Conservation (phyloP, 2,888 invertebrate genomes). For the Baronia brevicornis region DNA sequence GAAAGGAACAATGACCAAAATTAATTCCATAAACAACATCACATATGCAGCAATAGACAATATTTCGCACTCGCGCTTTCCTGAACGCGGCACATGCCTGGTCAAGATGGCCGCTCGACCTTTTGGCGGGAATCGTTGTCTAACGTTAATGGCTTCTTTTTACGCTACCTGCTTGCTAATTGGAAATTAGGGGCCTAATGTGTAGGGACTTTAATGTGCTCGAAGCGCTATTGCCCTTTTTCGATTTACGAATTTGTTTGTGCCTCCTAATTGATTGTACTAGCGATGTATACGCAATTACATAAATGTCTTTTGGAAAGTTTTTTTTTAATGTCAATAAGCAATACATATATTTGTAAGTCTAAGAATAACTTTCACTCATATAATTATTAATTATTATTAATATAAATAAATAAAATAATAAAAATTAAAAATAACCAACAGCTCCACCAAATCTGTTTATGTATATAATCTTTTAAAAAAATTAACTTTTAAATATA, state of each 20-base stretch:
- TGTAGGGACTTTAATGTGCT: constrained; percentile 60
- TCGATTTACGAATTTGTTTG: constrained; percentile 57
- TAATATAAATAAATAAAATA: too few relatives aligned
- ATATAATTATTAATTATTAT: too few relatives aligned
- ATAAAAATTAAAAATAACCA: too few relatives aligned
- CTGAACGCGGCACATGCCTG: constrained; percentile 44
- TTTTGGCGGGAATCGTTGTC: constrained; percentile 62
- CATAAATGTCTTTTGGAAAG: background rate
- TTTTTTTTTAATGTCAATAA: too few relatives aligned
- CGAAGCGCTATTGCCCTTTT: constrained; percentile 56
- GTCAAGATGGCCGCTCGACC: constrained; percentile 52
- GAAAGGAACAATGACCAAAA: constrained; percentile 57
- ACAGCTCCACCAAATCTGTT: too few relatives aligned
- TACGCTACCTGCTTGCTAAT: constrained; percentile 74
- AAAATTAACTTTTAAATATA: too few relatives aligned
- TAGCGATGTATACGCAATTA: background rate
- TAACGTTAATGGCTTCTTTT: constrained; percentile 66
- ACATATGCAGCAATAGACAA: constrained; percentile 67
- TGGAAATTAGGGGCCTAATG: constrained; percentile 70
- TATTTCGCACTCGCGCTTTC: constrained; percentile 69
- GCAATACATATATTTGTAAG: too few relatives aligned
- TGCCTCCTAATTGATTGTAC: constrained; percentile 42
- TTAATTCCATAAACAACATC: constrained; percentile 73
- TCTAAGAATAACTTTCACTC: too few relatives aligned
- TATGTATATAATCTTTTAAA: too few relatives aligned